These are phyloP conservation scores for Columbina picui DNA, from an alignment of 2,113 vertebrate species.

Conservation along the genomic window DNA sequence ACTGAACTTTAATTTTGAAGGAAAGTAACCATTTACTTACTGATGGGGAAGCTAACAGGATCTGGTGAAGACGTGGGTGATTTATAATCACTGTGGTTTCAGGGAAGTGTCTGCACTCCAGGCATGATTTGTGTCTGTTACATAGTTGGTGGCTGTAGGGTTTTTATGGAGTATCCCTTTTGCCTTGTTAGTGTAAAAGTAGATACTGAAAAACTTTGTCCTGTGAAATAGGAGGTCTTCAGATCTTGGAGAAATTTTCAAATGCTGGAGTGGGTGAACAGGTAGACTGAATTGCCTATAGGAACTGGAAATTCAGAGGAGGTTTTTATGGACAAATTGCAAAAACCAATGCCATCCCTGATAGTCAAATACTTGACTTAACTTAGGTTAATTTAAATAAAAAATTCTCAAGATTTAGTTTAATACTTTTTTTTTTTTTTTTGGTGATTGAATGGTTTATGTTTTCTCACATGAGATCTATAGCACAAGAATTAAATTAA, in stretches of 20 bases:
- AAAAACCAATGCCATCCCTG: neutral
- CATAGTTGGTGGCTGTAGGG: neutral
- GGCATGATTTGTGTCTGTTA: rapidly evolving
- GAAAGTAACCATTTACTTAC: neutral
- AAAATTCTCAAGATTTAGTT: neutral
- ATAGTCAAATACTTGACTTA: neutral
- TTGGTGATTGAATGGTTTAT: neutral
- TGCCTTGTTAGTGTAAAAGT: neutral
- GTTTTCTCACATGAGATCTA: neutral
- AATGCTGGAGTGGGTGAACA: neutral
- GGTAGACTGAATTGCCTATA: neutral
- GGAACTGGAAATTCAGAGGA: neutral
- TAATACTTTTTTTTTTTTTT: neutral
- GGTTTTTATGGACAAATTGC: neutral
- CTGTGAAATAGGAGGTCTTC: neutral
- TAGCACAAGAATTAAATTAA: neutral
- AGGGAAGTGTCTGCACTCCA: neutral
- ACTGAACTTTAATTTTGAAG: neutral
- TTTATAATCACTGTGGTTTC: neutral
- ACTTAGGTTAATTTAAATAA: neutral
- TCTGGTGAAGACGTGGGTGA: neutral
- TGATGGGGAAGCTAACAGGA: neutral
- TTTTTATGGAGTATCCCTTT: neutral
- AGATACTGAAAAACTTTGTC: neutral
- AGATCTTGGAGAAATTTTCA: neutral